Base-by-base conservation (phyloP, 2,888 invertebrate species). In the Tupiocoris notatus region DNA sequence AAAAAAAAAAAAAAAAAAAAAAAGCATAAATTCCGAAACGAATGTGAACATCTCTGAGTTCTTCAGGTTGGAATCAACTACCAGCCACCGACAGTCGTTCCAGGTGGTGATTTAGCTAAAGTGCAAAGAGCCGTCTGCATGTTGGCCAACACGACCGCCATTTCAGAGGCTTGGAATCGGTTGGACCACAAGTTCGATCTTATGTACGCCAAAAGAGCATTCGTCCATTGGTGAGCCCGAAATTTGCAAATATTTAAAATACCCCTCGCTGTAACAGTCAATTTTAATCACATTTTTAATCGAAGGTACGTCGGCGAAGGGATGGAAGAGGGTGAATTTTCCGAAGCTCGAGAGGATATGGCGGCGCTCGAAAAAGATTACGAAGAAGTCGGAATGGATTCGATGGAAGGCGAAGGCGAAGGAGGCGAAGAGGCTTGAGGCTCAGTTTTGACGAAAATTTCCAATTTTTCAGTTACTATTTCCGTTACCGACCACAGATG, bases 311-410 rank as follows among this genome's bases (percentile, higher is more conserved):
- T 90, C 65, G 91, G 91, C 59, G 91, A 92, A 84, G 92, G 92
- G 57, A 92, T 92, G 92, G 91, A 92, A 82, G 92, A 92, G 83
- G 92, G 92, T 0, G 93, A 93, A 84, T 93, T 82, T 74, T 81
- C 81, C 70, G 84, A 85, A 79, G 85, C 84, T 9, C 82, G 85
- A 25, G 87, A 87, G 81, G 86, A 87, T 82, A 84, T 88, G 82
- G 88, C 92, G 71, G 92, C 92, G 9, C 87, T 94, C 77, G 93
- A 93, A 87, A 93, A 93, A 87, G 93, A 92, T 82, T 91, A 93
- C 86, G 92, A 93, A 86, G 93, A 93, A 85, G 93, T 93, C 83
- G 93, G 92, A 84, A 91, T 92, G 90, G 93, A 93, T 86, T 92
- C 92, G 81, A 91, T 90, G 78, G 92, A 92, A 84, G 92, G 90